Conservation (phyloP, 2,113 vertebrate genomes). For the Ageneiosus marmoratus region DNA sequence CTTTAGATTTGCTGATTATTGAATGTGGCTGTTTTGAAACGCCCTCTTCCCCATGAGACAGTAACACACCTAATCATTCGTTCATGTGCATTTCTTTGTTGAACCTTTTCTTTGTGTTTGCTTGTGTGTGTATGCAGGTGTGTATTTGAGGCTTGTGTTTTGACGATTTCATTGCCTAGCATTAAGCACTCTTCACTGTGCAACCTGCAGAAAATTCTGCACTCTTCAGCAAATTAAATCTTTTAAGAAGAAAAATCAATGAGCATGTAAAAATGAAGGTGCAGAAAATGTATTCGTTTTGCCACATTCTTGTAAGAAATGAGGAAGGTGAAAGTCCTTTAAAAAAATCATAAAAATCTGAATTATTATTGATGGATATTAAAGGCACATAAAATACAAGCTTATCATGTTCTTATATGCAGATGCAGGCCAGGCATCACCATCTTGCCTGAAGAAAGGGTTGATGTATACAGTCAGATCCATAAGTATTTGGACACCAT, state of each 20-base stretch:
- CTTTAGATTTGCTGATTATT: neutral
- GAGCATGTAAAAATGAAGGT: neutral
- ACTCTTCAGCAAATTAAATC: neutral
- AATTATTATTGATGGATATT: neutral
- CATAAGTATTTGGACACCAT: too few relatives aligned
- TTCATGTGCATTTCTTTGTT: neutral
- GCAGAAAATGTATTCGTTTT: neutral
- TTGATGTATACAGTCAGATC: too few relatives aligned
- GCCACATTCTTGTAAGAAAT: neutral
- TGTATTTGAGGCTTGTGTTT: neutral
- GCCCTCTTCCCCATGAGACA: neutral
- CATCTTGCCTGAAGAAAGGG: neutral
- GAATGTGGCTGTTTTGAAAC: neutral
- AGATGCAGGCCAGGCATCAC: neutral
- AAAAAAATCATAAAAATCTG: neutral
- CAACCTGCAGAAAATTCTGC: neutral
- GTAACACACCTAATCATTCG: neutral
- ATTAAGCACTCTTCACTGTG: constrained; percentile 13
- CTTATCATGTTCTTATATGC: neutral
- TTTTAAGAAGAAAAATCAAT: neutral
- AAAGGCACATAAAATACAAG: neutral
- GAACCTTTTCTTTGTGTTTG: neutral
- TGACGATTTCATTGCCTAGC: neutral
- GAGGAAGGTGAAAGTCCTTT: neutral
- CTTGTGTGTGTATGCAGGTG: neutral